Conservation (phyloP, 2,797 vertebrate genomes). For the Buceros bicornis region DNA sequence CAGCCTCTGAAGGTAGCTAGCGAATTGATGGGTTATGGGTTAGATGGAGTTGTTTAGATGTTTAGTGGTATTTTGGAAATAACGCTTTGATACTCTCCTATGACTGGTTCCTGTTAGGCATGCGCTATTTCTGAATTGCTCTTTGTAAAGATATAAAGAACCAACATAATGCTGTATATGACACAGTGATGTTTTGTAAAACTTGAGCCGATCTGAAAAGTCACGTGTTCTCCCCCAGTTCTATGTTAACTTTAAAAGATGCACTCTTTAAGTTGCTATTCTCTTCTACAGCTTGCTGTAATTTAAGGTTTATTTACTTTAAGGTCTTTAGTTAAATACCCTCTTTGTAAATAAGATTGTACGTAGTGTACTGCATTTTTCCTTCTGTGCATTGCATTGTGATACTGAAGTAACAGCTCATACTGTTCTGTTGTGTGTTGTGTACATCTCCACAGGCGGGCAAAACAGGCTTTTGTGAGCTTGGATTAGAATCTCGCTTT, state of each 20-base stretch:
- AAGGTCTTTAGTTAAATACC: not conserved
- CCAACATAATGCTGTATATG: not conserved
- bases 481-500: not conserved
- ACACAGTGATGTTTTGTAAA: not conserved
- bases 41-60: not conserved
- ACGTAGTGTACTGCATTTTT: not conserved
- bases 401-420: not conserved
- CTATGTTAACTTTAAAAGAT: not conserved
- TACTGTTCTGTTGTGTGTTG: not conserved
- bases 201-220: not conserved
- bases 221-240: not conserved
- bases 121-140: not conserved
- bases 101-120: not conserved
- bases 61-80: not conserved
- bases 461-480: not conserved
- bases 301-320: not conserved
- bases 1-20: not conserved
- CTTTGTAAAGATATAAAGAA: not conserved
- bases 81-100: not conserved
- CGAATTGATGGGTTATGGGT: not conserved
- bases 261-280: not conserved
- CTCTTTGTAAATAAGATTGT: slow-evolving; percentile 6
- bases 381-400: not conserved
- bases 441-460: not conserved
- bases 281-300: not conserved